These are phyloP conservation scores for Lycocorax pyrrhopterus DNA, from an alignment of 2,113 vertebrate species.

Conservation along the genomic window DNA sequence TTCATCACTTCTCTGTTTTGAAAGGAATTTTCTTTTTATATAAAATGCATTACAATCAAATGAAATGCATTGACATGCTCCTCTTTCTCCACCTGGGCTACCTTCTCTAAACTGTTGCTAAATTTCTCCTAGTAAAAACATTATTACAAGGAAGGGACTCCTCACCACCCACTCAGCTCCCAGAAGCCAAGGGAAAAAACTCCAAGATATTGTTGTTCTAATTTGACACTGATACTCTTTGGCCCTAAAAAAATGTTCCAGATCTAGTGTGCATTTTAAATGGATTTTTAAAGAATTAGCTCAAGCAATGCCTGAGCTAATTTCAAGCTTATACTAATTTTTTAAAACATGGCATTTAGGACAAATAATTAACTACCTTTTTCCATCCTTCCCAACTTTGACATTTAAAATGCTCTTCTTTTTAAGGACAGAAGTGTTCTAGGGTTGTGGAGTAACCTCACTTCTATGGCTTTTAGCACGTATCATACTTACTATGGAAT, in stretches of 20 bases:
- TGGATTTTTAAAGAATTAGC: conserved; percentile 20
- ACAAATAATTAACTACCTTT: neutral
- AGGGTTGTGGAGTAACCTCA: neutral
- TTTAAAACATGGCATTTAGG: neutral
- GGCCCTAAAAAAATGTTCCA: conserved; percentile 18
- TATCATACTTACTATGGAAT: neutral
- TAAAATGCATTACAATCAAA: neutral
- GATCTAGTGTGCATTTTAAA: conserved; percentile 10
- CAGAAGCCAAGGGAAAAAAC: conserved; percentile 46
- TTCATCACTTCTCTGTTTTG: neutral
- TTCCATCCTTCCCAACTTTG: neutral
- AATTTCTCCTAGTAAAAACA: conserved; percentile 26
- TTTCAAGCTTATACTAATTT: neutral
- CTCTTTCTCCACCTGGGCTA: neutral
- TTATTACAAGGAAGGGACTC: conserved; percentile 36
- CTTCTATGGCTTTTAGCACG: neutral
- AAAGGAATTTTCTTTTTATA: neutral
- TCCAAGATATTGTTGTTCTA: conserved; percentile 39
- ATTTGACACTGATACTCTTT: conserved; percentile 35
- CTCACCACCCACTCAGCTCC: conserved; percentile 54
- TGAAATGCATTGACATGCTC: neutral
- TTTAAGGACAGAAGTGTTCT: neutral
- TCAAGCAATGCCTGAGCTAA: conserved; percentile 12
- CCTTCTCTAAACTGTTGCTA: neutral
- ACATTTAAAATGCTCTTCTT: neutral